Base-by-base conservation (phyloP, 1,140 invertebrate species). In the Ylistrum balloti region DNA sequence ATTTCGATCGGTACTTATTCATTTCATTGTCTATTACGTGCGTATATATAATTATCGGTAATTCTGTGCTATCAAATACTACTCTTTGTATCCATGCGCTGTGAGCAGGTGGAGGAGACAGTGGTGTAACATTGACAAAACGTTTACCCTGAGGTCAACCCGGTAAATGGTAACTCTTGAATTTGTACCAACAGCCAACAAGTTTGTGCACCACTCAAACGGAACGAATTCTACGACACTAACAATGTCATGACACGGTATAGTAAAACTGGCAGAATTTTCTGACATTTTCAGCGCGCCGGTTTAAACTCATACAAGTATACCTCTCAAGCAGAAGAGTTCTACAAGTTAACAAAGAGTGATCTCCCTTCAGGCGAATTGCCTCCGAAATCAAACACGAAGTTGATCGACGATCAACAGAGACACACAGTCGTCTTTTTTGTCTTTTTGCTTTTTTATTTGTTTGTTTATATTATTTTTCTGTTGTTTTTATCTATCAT, bases 171-270 rank as follows among this genome's bases (percentile, higher is more conserved):
- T 92, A 34, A 96, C 93, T 90, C 93, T 90, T 13, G 93, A 93
- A 85, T 93, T 92, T 33, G 94, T 95, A 13, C 93, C 95, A 33
- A 95, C 92, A 15, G 95, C 95, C 13, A 96, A 86, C 10, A 96
- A 89, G 33, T 94, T 92, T 45, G 93, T 93, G 22, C 93, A 94
- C 93, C 93, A 94, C 89, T 95, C 94, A 85, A 93, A 95, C 5
- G 93, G 94, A 87, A 93, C 94, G 94, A 96, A 96, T 91, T 96
- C 95, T 86, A 95, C 93, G 91, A 93, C 92, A 85, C 94, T 93
- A 20, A 94, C 94, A 74, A 94, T 92, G 88, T 95, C 95, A 87
- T 93, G 89, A 87, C 93, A 93, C 0, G 93, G 94, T 34, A 95
- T 94, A n/a, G 88, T 90, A 74, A 93, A 95, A 15, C 92, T 90